Conservation (phyloP, 1,140 invertebrate genomes). For the Danaus plexippus region DNA sequence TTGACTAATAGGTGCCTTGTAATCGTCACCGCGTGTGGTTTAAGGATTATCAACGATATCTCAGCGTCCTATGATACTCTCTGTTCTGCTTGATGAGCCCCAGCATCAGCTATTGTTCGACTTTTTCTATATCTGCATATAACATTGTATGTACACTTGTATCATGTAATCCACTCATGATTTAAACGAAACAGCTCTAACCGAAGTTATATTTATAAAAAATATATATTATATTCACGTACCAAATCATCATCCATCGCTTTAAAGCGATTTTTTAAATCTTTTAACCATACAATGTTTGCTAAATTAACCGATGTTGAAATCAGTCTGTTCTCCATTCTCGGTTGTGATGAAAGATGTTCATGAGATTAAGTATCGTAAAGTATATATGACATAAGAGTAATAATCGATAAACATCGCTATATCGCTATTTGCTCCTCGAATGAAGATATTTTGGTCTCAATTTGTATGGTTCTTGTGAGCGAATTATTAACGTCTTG, state of each 20-base stretch:
- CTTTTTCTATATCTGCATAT: slow-evolving; percentile 23
- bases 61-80: slow-evolving; percentile 36
- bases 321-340: too few relatives aligned
- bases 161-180: too few relatives aligned
- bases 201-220: too few relatives aligned
- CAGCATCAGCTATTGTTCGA: slow-evolving; percentile 60
- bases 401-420: slow-evolving; percentile 46
- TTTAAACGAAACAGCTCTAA: too few relatives aligned
- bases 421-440: slow-evolving; percentile 34
- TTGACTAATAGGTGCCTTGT: slow-evolving; percentile 70
- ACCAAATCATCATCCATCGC: too few relatives aligned
- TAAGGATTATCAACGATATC: slow-evolving; percentile 58
- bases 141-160: not conserved
- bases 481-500: slow-evolving; percentile 34
- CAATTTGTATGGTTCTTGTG: slow-evolving; percentile 28
- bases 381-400: slow-evolving; percentile 30
- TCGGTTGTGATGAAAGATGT: too few relatives aligned
- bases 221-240: too few relatives aligned
- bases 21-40: slow-evolving; percentile 68
- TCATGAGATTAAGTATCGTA: too few relatives aligned
- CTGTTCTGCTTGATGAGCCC: slow-evolving; percentile 46
- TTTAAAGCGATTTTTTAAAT: too few relatives aligned
- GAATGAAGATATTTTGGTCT: slow-evolving; percentile 52
- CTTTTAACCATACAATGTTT: too few relatives aligned
- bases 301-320: too few relatives aligned